Conservation (phyloP, 1,140 invertebrate species). For the Monochamus saltuarius region DNA sequence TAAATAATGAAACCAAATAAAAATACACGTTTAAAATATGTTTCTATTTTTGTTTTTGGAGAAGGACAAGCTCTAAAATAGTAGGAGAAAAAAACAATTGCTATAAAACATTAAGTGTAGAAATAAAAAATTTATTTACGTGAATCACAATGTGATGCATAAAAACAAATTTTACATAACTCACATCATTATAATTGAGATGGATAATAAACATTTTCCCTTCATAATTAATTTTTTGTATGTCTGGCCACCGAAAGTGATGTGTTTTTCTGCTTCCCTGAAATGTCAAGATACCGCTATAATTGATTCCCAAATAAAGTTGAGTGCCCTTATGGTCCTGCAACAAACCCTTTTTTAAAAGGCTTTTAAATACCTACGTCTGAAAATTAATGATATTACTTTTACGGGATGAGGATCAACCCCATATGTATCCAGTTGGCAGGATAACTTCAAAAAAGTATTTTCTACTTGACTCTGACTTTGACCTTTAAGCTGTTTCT, state of each 20-base stretch:
- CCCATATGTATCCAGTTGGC: conserved; percentile 91
- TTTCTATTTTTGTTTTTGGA: neutral
- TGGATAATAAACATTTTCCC: conserved; percentile 98
- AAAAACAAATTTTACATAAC: conserved; percentile 12
- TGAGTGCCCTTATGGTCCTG: conserved; percentile 88
- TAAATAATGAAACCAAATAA: too few species aligned
- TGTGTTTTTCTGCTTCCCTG: conserved; percentile 89
- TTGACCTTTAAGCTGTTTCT: conserved; percentile 73
- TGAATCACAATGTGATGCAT: conserved; percentile 2
- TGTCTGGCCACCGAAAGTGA: conserved; percentile 93
- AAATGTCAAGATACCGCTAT: conserved; percentile 92
- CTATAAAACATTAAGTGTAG: too few species aligned
- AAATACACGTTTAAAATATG: neutral
- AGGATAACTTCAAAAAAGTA: conserved; percentile 84
- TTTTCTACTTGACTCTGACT: conserved; percentile 76
- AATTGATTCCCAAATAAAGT: conserved; percentile 92
- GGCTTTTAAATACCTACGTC: conserved; percentile 11
- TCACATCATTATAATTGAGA: conserved; percentile 68
- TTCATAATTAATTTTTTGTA: conserved; percentile 95
- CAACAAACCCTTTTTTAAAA: conserved; percentile 38
- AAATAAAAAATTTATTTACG: neutral
- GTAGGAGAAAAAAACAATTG: too few species aligned
- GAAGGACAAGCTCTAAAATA: neutral
- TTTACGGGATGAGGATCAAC: conserved; percentile 98
- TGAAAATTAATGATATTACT: conserved; percentile 56